A percentile compares a stretch with the other conserved stretches of the same genome.
Evolutionary conservation across 2,113 vertebrate genomes (phyloP).

Genomic region (Manacus vitellinus): DNA sequence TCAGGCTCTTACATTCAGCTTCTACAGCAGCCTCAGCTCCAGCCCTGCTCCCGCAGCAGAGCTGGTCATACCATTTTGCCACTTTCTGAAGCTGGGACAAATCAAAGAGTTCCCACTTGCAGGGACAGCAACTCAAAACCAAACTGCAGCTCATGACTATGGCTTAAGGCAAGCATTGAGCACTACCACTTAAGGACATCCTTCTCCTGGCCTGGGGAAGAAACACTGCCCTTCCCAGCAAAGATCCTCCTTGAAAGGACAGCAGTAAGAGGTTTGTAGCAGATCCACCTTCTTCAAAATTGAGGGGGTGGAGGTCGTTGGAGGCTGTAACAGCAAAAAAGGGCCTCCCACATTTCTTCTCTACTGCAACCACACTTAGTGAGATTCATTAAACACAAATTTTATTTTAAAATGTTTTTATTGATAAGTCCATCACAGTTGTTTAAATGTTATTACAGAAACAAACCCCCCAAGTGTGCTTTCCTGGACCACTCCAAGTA

Average conservation of each 20-base stretch:
- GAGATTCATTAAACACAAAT: neutral
- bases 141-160: neutral
- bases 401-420: conserved; percentile 27
- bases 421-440: neutral
- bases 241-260: neutral
- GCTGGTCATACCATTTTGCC: neutral
- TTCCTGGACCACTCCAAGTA: neutral
- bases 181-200: neutral
- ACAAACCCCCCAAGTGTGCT: neutral
- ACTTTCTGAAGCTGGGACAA: neutral
- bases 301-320: neutral
- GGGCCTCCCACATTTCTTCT: neutral
- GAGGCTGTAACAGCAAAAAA: neutral
- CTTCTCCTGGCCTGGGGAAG: neutral
- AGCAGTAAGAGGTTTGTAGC: neutral
- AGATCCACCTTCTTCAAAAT: neutral
- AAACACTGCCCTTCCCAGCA: neutral
- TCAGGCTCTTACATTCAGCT: neutral
- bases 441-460: neutral
- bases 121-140: neutral
- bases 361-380: neutral
- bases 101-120: neutral
- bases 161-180: fast-evolving
- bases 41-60: neutral
- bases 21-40: neutral